Conservation (phyloP, 2,797 vertebrate species). For the Acrossocheilus wenchowensis region DNA sequence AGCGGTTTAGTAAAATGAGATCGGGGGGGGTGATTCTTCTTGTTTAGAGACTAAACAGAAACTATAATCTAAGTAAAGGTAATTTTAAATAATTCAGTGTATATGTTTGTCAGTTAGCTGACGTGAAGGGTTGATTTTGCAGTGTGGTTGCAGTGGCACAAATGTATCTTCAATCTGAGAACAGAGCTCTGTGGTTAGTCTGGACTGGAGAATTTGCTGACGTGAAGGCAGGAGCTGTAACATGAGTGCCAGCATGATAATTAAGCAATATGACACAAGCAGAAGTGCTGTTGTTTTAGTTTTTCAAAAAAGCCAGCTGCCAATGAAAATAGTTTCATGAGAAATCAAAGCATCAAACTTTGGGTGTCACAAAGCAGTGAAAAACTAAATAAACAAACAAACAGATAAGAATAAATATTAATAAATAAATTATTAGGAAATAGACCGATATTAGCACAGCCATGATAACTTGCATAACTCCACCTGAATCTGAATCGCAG, state of each 20-base stretch:
- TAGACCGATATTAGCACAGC: not conserved
- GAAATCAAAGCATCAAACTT: not conserved
- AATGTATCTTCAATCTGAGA: slow-evolving; percentile 27
- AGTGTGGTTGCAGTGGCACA: slow-evolving; percentile 9
- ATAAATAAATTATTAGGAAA: not conserved
- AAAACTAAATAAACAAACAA: not conserved
- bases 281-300: not conserved
- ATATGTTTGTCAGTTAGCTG: not conserved
- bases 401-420: not conserved
- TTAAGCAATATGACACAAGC: slow-evolving; percentile 37
- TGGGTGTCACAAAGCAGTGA: not conserved
- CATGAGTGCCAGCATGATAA: slow-evolving; percentile 33
- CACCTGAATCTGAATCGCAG: too few relatives aligned
- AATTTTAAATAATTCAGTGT: not conserved
- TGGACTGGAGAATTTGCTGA: slow-evolving; percentile 50
- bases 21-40: not conserved
- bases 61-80: not conserved
- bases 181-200: slow-evolving; percentile 45
- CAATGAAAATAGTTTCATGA: not conserved
- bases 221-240: slow-evolving; percentile 36
- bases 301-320: not conserved
- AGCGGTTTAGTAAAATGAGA: not conserved
- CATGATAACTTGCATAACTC: not conserved
- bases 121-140: not conserved
- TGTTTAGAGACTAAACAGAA: slow-evolving; percentile 6